phyloP scores from a whole-genome alignment of 2,888 invertebrate genomes.

The Drosophila histrio region DNA sequence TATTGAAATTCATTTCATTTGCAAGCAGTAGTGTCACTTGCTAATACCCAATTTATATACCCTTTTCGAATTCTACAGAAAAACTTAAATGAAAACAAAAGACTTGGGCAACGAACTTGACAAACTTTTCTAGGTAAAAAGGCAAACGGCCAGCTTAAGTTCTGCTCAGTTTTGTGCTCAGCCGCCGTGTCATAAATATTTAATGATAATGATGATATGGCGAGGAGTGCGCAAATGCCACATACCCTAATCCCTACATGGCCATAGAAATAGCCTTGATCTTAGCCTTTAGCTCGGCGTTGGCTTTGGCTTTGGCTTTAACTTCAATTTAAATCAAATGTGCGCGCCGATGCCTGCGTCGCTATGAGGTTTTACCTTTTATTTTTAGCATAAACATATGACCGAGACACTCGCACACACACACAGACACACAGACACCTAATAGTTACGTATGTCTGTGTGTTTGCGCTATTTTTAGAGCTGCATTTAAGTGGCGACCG shows the following conservation, averaged over 20 bases:
- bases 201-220: slow-evolving; percentile 72
- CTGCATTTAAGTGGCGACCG: slow-evolving; percentile 73
- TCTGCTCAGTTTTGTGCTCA: slow-evolving; percentile 47
- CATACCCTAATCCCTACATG: slow-evolving; percentile 36
- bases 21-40: background rate
- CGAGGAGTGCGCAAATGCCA: slow-evolving; percentile 48
- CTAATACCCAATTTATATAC: background rate
- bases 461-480: slow-evolving; percentile 71
- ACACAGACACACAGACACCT: slow-evolving; percentile 7
- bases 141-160: slow-evolving; percentile 44
- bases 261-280: slow-evolving; percentile 66
- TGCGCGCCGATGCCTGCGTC: slow-evolving; percentile 64
- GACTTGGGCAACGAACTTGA: slow-evolving; percentile 65
- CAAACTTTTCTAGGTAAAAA: slow-evolving; percentile 66
- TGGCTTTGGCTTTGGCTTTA: slow-evolving; percentile 43
- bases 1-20: background rate
- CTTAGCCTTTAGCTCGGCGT: slow-evolving; percentile 43
- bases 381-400: slow-evolving; percentile 76
- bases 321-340: slow-evolving; percentile 79
- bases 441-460: slow-evolving; percentile 7
- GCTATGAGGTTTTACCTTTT: slow-evolving; percentile 51
- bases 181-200: slow-evolving; percentile 72
- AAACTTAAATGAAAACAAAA: slow-evolving; percentile 37
- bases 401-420: slow-evolving; percentile 52
- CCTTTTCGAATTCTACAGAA: background rate